Base-by-base conservation (phyloP, 2,797 vertebrate species). In the Tympanoctomys barrerae region DNA sequence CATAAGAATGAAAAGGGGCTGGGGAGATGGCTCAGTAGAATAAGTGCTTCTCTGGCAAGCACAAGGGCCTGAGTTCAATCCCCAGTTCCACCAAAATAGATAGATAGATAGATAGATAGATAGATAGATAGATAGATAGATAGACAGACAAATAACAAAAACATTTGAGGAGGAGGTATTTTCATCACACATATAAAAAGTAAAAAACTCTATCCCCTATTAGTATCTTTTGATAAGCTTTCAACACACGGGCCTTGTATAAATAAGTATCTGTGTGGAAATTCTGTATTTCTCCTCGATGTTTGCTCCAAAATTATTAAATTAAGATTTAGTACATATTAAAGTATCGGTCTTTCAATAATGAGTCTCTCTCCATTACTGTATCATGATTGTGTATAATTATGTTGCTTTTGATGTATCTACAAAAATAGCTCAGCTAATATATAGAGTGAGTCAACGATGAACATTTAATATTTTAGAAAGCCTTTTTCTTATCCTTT, bases 1-100 rank as follows among this genome's bases (percentile, higher is more conserved):
- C 94, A 94, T 90, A 61, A 94, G 89, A 97, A 93, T 89, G 4
- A 42, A 42, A 42, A 42, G 42, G 42, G 42, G 42, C 42, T 42
- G 42, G 42, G 42, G 42, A 42, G 42, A 42, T 42, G 42, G 42
- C 42, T 42, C 42, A 42, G 42, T 42, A 42, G 42, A 42, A 42
- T 42, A 42, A 42, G 42, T 42, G 42, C 42, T 42, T 42, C 42
- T 42, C 42, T 42, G 42, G 5, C 42, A 42, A 42, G 42, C 42
- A 42, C 42, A 42, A 42, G 42, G 42, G 42, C 42, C 42, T 42
- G 42, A 42, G 42, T 42, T 42, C 42, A 42, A 42, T 42, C 42
- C 42, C 42, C 42, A 5, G 5, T 42, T 42, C 42, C 42, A 42
- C 42, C 39, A 39, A 39, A 39, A 42, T 42, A 42, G 5, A 42